Evolutionary conservation across 2,113 vertebrate species (phyloP).

Genomic region (Oncorhynchus clarkii): DNA sequence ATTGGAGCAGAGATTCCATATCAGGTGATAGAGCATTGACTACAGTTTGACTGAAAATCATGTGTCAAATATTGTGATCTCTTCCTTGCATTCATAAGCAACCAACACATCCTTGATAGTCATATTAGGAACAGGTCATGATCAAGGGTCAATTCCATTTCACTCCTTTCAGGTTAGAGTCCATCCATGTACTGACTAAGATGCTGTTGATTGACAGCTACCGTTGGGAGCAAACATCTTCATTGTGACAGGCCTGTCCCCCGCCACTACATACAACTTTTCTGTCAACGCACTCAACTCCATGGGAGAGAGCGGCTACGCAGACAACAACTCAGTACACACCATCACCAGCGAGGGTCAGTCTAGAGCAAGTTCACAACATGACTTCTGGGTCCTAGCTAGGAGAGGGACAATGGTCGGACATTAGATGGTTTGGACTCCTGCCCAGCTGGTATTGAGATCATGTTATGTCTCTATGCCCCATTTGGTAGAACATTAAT

Average conservation of each 20-base stretch:
- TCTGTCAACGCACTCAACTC: slow-evolving; percentile 81
- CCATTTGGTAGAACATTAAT: not conserved
- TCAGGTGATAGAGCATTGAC: slow-evolving; percentile 67
- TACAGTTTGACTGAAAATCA: too few species aligned
- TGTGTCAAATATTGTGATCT: too few species aligned
- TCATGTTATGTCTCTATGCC: not conserved
- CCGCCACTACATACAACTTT: slow-evolving; percentile 76
- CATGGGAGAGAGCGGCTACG: slow-evolving; percentile 79
- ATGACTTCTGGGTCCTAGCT: too few species aligned
- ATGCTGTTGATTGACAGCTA: slow-evolving; percentile 67
- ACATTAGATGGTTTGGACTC: too few species aligned
- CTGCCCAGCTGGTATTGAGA: too few species aligned
- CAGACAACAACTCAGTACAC: slow-evolving; percentile 73
- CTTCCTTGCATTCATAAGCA: too few species aligned
- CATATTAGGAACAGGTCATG: too few species aligned
- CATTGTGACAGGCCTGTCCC: slow-evolving; percentile 74
- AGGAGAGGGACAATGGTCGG: too few species aligned
- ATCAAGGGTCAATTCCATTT: too few species aligned
- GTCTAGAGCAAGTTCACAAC: slow-evolving; percentile 39
- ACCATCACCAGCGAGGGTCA: slow-evolving; percentile 79
- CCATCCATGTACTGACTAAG: too few species aligned
- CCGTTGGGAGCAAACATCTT: slow-evolving; percentile 72
- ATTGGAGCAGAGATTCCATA: slow-evolving; percentile 76
- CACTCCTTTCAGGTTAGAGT: too few species aligned
- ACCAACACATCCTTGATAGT: too few species aligned